Base-by-base conservation (phyloP, 2,888 invertebrate genomes). In the Nesidiocoris tenuis region DNA sequence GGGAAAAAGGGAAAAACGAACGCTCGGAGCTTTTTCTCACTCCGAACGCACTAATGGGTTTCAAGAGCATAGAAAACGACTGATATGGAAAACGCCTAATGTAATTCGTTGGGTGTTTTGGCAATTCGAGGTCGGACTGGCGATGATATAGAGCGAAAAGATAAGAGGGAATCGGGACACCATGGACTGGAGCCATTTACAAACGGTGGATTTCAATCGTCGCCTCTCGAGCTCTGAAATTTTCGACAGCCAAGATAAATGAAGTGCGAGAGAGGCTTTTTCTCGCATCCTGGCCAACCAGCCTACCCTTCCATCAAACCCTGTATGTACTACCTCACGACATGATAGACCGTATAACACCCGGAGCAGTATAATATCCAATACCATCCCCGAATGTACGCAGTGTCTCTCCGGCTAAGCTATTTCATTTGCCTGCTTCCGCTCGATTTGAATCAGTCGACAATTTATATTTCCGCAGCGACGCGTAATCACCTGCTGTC, bases 201-300 rank as follows among this genome's bases (percentile, higher is more conserved):
- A 39, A 39, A 39, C 39, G 39, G 39, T 39, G 39, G 39, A 39
- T 39, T 39, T 39, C 39, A 39, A 39, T 39, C 39, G 39, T 39
- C 39, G 12, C 39, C 39, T 39, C 39, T 39, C 39, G 12, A 39
- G 39, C 39, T 39, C 39, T 39, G 21, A 56, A 55, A 21, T 21
- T 67, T 67, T 67, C 67, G 67, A 56, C 67, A 56, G 22, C 21
- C 3, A 56, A 67, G 67, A 67, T 67, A 56, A 67, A 56, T 67
- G 25, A 25, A 67, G 54, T 56, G 67, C 19, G 1, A 21, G 18
- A 16, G 3, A 22, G 67, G 39, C 54, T 67, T 67, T 21, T 66
- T 67, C 39, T 39, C 39, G 39, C 39, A 12, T 39, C 39, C 39
- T 12, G 39, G 39, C 12, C 39, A n/a, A n/a, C n/a, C n/a, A n/a